Conservation (phyloP, 2,888 invertebrate genomes). For the Epirrhoe tristata region DNA sequence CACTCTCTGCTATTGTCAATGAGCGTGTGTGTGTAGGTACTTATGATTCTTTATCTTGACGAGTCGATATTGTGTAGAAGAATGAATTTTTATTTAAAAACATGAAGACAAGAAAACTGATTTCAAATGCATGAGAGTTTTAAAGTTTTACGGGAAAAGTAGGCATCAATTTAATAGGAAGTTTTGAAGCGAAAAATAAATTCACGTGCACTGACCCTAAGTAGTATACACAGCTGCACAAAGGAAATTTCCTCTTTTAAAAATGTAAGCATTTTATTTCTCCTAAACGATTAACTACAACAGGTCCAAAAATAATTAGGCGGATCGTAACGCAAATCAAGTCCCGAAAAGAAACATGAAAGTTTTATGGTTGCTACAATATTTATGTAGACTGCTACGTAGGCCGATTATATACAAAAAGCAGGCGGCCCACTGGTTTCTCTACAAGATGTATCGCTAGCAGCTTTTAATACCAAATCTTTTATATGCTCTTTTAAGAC, state of each 20-base stretch:
- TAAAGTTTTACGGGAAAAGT: too few relatives aligned
- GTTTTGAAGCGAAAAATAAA: too few relatives aligned
- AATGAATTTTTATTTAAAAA: too few relatives aligned
- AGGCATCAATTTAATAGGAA: too few relatives aligned
- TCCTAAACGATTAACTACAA: background rate
- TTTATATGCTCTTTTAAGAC: too few relatives aligned
- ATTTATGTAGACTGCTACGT: constrained; percentile 31
- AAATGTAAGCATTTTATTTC: background rate
- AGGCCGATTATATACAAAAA: constrained; percentile 2
- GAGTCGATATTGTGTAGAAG: background rate
- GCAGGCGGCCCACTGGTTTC: background rate
- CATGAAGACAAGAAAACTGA: too few relatives aligned
- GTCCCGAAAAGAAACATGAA: constrained; percentile 34
- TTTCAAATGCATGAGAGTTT: too few relatives aligned
- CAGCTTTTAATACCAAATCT: too few relatives aligned
- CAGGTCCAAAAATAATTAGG: constrained; percentile 28
- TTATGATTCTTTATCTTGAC: background rate
- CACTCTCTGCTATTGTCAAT: constrained; percentile 10
- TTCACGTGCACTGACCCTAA: too few relatives aligned
- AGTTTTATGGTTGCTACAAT: constrained; percentile 32
- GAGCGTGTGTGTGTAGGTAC: background rate
- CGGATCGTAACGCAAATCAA: constrained; percentile 28
- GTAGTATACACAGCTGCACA: too few relatives aligned
- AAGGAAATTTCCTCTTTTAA: too few relatives aligned
- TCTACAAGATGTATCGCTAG: background rate